Conservation (phyloP, 2,113 vertebrate species). For the Acanthisitta chloris region DNA sequence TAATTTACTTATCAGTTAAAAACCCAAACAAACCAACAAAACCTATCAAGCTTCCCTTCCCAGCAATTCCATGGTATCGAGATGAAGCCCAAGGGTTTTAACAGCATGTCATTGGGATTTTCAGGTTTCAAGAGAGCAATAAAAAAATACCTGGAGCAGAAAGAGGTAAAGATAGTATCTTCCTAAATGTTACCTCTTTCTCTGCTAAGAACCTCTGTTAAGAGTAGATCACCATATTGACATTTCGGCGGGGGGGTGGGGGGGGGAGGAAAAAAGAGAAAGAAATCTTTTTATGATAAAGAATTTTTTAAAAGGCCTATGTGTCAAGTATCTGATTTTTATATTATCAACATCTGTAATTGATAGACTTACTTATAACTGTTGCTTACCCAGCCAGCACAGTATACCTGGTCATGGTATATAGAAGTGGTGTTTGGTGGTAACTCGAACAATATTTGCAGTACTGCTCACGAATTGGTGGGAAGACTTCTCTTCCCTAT, state of each 20-base stretch:
- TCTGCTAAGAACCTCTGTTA: neutral
- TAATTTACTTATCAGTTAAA: neutral
- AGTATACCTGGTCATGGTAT: neutral
- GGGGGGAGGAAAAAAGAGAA: too few relatives aligned
- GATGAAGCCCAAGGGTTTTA: neutral
- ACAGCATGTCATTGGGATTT: neutral
- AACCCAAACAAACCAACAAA: fast-evolving
- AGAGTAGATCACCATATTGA: neutral
- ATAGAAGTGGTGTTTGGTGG: neutral
- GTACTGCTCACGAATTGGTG: neutral
- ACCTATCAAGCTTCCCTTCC: neutral
- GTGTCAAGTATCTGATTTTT: neutral
- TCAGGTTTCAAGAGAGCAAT: neutral
- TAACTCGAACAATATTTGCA: neutral
- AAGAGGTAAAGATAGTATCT: neutral
- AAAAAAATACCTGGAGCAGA: neutral
- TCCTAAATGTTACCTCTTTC: neutral
- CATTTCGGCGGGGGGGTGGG: neutral
- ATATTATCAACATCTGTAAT: neutral
- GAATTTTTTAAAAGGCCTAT: neutral
- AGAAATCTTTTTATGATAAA: neutral
- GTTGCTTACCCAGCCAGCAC: neutral
- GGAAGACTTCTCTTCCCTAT: neutral
- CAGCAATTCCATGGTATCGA: neutral
- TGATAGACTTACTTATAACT: neutral